These are phyloP conservation scores for Nematolebias whitei DNA, from an alignment of 2,113 vertebrate genomes.

Conservation along the genomic window DNA sequence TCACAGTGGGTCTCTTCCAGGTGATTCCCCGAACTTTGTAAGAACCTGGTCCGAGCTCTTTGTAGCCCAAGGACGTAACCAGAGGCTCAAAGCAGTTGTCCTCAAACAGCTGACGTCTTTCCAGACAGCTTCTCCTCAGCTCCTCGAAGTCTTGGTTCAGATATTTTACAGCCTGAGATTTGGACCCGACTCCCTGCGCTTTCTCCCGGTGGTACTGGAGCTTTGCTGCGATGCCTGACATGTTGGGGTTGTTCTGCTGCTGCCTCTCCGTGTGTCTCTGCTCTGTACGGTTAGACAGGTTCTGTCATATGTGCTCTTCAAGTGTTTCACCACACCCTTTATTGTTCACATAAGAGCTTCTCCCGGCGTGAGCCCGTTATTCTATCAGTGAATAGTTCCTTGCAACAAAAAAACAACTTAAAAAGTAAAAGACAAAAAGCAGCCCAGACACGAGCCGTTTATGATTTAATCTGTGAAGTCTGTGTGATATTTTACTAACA, in stretches of 20 bases:
- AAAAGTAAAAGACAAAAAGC: too few relatives aligned
- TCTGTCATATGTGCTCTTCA: conserved; percentile 3
- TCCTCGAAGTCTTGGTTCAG: conserved; percentile 84
- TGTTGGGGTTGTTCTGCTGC: neutral
- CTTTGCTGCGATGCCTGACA: conserved; percentile 44
- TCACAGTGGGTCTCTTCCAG: conserved; percentile 82
- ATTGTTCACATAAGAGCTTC: conserved; percentile 23
- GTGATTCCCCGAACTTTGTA: conserved; percentile 77
- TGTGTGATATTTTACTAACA: neutral
- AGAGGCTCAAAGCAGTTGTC: conserved; percentile 85
- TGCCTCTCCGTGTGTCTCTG: neutral
- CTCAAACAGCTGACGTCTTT: conserved; percentile 79
- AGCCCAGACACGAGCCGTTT: too few relatives aligned
- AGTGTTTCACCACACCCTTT: conserved; percentile 37
- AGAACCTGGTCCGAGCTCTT: conserved; percentile 83
- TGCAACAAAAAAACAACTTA: too few relatives aligned
- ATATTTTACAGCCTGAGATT: conserved; percentile 78
- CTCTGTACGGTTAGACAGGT: conserved; percentile 5
- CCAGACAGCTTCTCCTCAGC: conserved; percentile 80
- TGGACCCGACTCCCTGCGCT: conserved; percentile 68
- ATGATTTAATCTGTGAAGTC: neutral
- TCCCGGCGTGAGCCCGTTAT: too few relatives aligned
- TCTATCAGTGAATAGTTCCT: too few relatives aligned
- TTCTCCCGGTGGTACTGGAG: conserved; percentile 48
- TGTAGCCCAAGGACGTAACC: conserved; percentile 82